phyloP scores from a whole-genome alignment of 2,113 vertebrate genomes.

The Seriola dumerili region DNA sequence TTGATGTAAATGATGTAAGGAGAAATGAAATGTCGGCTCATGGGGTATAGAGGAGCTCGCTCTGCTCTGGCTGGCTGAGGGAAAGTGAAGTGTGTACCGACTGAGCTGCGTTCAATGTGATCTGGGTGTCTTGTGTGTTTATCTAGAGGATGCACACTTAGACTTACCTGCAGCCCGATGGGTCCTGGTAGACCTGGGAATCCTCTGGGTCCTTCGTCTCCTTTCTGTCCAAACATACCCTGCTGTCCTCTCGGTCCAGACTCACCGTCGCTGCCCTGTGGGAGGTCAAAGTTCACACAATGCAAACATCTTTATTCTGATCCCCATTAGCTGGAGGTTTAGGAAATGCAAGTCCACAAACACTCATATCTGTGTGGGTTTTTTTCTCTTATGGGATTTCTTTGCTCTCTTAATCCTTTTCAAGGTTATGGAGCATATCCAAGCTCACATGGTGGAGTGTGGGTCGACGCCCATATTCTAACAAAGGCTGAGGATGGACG shows the following conservation, averaged over 20 bases:
- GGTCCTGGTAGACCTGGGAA: conserved; percentile 97
- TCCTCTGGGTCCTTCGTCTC: conserved; percentile 96
- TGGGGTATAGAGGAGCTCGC: conserved; percentile 43
- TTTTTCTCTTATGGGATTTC: conserved; percentile 28
- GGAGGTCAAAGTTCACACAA: conserved; percentile 51
- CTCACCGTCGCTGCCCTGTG: conserved; percentile 95
- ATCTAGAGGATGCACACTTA: conserved; percentile 1
- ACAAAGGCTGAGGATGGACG: conserved; percentile 16
- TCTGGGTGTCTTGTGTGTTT: conserved; percentile 1
- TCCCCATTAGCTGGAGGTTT: conserved; percentile 29
- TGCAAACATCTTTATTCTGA: conserved; percentile 42
- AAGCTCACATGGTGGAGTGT: conserved; percentile 6
- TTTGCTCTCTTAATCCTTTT: conserved; percentile 41
- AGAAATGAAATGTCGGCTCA: conserved; percentile 60
- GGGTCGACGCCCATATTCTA: conserved; percentile 20
- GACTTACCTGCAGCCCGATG: conserved; percentile 93
- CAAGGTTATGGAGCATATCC: conserved; percentile 44
- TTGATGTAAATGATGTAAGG: conserved; percentile 71
- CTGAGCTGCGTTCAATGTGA: conserved; percentile 29
- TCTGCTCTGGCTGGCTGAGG: conserved; percentile 33
- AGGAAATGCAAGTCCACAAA: conserved; percentile 22
- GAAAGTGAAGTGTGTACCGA: conserved; percentile 18
- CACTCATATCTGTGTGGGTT: not conserved
- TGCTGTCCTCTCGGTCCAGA: conserved; percentile 96
- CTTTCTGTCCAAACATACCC: conserved; percentile 99